Evolutionary conservation across 2,888 invertebrate genomes (phyloP).

Genomic region (Platycheirus rosarum): DNA sequence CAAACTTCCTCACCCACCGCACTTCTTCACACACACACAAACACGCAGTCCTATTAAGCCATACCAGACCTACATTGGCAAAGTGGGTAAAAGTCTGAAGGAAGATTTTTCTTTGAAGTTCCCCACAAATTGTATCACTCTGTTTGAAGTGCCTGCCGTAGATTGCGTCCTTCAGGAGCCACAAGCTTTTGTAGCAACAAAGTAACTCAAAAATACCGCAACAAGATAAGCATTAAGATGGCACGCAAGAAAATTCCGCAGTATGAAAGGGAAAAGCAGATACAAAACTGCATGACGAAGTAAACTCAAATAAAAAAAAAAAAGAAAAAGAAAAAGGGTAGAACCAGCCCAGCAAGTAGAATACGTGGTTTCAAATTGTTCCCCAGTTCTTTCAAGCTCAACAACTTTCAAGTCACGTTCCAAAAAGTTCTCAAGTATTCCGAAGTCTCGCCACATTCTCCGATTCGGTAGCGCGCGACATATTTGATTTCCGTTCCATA

Average conservation of each 20-base stretch:
- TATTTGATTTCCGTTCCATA: conserved; percentile 62
- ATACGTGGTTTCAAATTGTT: conserved; percentile 56
- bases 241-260: conserved; percentile 47
- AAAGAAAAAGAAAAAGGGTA: conserved; percentile 17
- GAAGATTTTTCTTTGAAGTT: conserved; percentile 57
- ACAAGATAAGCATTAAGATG: conserved; percentile 42
- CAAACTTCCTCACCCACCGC: conserved; percentile 23
- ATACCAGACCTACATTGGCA: conserved; percentile 8
- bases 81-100: conserved; percentile 36
- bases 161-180: conserved; percentile 33
- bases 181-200: conserved; percentile 34
- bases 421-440: conserved; percentile 68
- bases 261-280: conserved; percentile 9
- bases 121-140: conserved; percentile 59
- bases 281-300: conserved; percentile 32
- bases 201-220: conserved; percentile 58
- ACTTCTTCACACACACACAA: background rate
- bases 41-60: background rate
- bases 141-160: conserved; percentile 51
- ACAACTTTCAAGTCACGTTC: conserved; percentile 69
- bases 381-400: conserved; percentile 43
- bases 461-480: conserved; percentile 58
- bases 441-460: conserved; percentile 67
- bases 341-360: background rate
- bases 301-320: conserved; percentile 4